Evolutionary conservation across 2,113 vertebrate genomes (phyloP).

Genomic region (Lagenorhynchus albirostris): DNA sequence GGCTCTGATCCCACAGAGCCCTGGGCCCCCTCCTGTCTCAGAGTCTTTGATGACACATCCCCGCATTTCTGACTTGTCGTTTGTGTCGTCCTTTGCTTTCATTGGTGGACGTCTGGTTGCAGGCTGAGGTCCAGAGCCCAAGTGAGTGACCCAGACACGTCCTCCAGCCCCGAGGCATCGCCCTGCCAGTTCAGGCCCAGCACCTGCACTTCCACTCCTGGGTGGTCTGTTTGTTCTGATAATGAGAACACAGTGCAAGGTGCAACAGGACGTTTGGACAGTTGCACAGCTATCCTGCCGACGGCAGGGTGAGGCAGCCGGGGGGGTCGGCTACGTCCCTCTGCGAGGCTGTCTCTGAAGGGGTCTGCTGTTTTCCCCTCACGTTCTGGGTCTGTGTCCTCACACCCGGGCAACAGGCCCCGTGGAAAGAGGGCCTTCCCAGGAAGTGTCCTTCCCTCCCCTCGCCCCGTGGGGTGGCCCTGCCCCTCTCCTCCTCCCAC

Average conservation of each 20-base stretch:
- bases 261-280: background rate
- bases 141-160: background rate
- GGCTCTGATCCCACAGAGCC: background rate
- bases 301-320: background rate
- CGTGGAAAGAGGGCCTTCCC: background rate
- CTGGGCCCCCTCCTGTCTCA: background rate
- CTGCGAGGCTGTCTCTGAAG: background rate
- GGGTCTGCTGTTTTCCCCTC: background rate
- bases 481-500: background rate
- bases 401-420: background rate
- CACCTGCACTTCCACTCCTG: background rate
- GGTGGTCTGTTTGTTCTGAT: background rate
- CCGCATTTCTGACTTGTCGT: background rate
- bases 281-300: fast-evolving
- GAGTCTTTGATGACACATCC: background rate
- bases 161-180: background rate
- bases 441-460: background rate
- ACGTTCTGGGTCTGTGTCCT: background rate
- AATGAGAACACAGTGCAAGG: background rate
- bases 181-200: background rate
- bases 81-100: background rate
- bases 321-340: fast-evolving
- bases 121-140: background rate
- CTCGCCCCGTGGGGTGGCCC: background rate
- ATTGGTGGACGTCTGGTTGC: background rate